Conservation (phyloP, 2,888 invertebrate species). For the Archaeoteleia sp. region DNA sequence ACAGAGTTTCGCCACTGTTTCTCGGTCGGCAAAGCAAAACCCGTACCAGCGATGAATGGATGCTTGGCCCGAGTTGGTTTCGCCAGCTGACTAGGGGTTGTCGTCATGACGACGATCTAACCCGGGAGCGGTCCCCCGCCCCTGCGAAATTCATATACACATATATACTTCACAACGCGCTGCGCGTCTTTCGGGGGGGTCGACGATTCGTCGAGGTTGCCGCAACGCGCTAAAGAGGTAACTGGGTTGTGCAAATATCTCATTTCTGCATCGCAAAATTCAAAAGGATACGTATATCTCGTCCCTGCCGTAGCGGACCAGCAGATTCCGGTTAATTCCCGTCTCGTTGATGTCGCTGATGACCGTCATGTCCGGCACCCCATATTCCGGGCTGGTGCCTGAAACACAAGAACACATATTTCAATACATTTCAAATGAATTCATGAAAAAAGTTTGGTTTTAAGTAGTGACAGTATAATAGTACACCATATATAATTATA, state of each 20-base stretch:
- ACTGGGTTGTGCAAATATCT: conserved; percentile 54
- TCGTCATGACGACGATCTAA: conserved; percentile 70
- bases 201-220: conserved; percentile 11
- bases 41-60: conserved; percentile 67
- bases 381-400: conserved; percentile 80
- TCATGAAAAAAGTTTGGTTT: no score
- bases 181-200: conserved; percentile 3
- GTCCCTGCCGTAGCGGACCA: conserved; percentile 87
- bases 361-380: conserved; percentile 93
- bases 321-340: conserved; percentile 91
- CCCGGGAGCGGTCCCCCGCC: conserved; percentile 70
- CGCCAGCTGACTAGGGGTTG: conserved; percentile 72
- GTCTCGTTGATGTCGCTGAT: conserved; percentile 92
- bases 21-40: conserved; percentile 55
- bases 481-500: no score
- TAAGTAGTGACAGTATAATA: no score
- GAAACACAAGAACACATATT: conserved; percentile 67
- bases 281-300: conserved; percentile 94
- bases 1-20: conserved; percentile 13
- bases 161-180: conserved; percentile 1
- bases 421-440: no score
- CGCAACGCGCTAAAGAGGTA: conserved; percentile 42
- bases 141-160: conserved; percentile 58
- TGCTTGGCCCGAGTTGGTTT: conserved; percentile 60
- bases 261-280: conserved; percentile 21